Evolutionary conservation across 2,797 vertebrate species (phyloP).

Genomic region (Tinamus major): DNA sequence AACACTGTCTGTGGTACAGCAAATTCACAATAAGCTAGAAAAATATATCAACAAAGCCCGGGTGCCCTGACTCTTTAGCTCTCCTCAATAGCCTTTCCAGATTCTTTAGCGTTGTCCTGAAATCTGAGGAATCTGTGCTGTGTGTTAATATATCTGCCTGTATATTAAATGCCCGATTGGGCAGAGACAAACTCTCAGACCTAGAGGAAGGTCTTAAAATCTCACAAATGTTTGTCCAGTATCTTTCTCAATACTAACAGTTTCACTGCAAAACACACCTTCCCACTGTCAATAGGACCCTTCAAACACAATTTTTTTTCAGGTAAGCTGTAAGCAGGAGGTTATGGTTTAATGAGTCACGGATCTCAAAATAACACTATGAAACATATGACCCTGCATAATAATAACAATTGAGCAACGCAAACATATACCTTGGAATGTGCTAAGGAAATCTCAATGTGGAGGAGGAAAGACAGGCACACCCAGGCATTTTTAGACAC

Average conservation of each 20-base stretch:
- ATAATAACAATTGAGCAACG: slow-evolving; percentile 40
- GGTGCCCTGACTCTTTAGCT: not conserved
- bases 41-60: not conserved
- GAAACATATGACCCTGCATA: slow-evolving; percentile 19
- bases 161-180: not conserved
- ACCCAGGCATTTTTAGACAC: not conserved
- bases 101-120: not conserved
- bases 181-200: not conserved
- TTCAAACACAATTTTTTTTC: slow-evolving; percentile 31
- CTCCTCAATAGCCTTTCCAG: not conserved
- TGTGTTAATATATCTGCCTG: not conserved
- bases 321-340: slow-evolving; percentile 58
- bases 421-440: not conserved
- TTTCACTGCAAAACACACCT: not conserved
- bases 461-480: slow-evolving; percentile 46
- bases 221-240: not conserved
- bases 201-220: not conserved
- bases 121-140: not conserved
- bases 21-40: not conserved
- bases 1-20: not conserved
- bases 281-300: not conserved
- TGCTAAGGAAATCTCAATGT: slow-evolving; percentile 31
- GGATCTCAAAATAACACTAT: slow-evolving; percentile 51
- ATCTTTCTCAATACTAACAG: not conserved
- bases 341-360: slow-evolving; percentile 53